These are phyloP conservation scores for Cassiopea andromeda DNA, from an alignment of 30 jellyfish, hydroid and myxozoan species.

Conservation along the genomic window DNA sequence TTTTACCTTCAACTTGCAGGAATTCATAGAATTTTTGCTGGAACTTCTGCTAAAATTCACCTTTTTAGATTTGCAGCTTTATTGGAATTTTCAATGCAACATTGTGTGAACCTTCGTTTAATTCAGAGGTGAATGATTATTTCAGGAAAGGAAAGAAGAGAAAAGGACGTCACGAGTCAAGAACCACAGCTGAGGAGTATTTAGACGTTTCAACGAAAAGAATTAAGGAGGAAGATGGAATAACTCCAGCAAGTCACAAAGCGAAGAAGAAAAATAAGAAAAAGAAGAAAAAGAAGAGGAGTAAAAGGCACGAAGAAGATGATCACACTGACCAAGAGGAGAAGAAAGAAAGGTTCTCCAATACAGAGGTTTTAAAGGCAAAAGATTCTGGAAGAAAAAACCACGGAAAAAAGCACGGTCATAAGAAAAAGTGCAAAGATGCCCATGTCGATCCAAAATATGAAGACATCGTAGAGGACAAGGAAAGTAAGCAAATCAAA, in stretches of 20 bases:
- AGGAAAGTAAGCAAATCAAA: slow-evolving; percentile 3
- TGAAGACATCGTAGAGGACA: background rate
- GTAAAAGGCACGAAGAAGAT: background rate
- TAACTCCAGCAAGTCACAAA: background rate
- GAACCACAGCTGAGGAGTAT: background rate
- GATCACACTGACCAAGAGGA: slow-evolving; percentile 6
- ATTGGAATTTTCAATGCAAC: too few species aligned
- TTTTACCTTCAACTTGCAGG: too few species aligned
- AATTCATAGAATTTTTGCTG: too few species aligned
- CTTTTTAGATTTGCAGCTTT: too few species aligned
- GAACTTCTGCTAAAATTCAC: too few species aligned
- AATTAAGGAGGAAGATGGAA: slow-evolving; percentile 1
- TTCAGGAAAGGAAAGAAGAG: slow-evolving; percentile 25
- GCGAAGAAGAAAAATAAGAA: slow-evolving; percentile 9
- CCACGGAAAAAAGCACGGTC: background rate
- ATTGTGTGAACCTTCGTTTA: too few species aligned
- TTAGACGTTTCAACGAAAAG: background rate
- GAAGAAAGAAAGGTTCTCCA: background rate
- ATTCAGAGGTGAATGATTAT: too few species aligned
- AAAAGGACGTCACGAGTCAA: background rate
- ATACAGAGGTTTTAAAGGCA: background rate
- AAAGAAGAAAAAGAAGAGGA: slow-evolving; percentile 22
- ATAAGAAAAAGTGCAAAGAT: background rate
- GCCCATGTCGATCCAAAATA: background rate
- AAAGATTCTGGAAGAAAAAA: background rate